These are phyloP conservation scores for Caiman crocodilus DNA, from an alignment of 2,797 vertebrate genomes.

Conservation along the genomic window DNA sequence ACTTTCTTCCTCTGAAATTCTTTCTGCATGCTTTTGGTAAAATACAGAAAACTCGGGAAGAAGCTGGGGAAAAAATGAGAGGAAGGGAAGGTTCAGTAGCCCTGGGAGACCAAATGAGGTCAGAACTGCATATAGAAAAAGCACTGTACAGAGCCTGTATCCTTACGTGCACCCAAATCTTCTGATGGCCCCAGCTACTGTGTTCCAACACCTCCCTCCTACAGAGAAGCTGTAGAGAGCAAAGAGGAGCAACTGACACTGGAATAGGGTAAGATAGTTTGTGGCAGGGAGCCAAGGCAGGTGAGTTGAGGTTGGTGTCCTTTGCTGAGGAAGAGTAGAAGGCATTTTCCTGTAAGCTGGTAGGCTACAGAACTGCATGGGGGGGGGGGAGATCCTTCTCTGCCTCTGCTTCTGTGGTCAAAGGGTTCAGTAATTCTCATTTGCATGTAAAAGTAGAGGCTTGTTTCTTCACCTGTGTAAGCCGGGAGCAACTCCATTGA, in stretches of 20 bases:
- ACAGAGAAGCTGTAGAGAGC: neutral
- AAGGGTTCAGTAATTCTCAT: rapidly evolving
- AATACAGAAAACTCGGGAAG: neutral
- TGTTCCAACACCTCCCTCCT: neutral
- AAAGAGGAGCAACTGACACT: neutral
- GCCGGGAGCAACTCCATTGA: neutral
- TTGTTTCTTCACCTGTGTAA: neutral
- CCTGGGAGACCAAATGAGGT: neutral
- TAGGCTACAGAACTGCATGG: neutral
- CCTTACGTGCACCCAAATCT: neutral
- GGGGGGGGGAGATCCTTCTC: neutral
- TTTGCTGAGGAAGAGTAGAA: neutral
- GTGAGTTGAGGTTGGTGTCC: slow-evolving; percentile 35
- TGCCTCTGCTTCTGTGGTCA: neutral
- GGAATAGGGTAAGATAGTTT: slow-evolving; percentile 2
- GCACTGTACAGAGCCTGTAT: neutral
- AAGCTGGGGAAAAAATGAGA: neutral
- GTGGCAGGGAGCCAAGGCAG: slow-evolving; percentile 1
- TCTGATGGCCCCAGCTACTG: neutral
- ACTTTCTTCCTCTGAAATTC: neutral
- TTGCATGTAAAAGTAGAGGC: neutral
- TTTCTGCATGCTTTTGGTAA: neutral
- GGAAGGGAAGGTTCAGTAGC: neutral
- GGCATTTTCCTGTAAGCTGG: slow-evolving; percentile 4
- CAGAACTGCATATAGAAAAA: neutral